Conservation (phyloP, 2,113 vertebrate genomes). For the Stegostoma tigrinum region DNA sequence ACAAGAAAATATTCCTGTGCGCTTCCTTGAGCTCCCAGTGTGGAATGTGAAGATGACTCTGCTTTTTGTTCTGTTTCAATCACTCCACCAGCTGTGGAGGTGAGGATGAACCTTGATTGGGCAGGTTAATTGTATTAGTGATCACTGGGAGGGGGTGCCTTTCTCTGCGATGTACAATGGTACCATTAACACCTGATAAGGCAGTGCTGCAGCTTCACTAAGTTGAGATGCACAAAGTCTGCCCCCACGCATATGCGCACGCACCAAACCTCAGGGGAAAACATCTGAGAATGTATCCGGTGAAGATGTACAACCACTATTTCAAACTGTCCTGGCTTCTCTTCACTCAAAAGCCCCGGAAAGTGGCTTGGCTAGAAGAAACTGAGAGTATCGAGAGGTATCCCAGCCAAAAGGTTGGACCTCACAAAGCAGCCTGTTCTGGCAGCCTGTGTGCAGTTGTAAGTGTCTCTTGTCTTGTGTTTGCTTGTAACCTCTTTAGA, state of each 20-base stretch:
- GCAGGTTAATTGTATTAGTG: conserved; percentile 11
- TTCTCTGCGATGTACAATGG: neutral
- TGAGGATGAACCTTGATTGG: neutral
- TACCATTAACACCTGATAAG: neutral
- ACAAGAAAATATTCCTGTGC: neutral
- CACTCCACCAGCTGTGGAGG: neutral
- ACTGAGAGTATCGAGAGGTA: neutral
- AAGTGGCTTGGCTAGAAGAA: neutral
- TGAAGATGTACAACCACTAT: neutral
- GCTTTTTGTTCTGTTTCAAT: neutral
- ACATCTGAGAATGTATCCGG: neutral
- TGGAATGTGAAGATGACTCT: neutral
- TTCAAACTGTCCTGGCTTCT: neutral
- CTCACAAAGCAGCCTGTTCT: neutral
- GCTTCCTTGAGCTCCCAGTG: neutral
- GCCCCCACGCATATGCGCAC: neutral
- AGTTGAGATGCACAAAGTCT: neutral
- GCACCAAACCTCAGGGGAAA: neutral
- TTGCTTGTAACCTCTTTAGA: neutral
- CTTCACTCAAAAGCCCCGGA: neutral
- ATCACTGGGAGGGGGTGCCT: neutral
- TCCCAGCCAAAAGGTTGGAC: neutral
- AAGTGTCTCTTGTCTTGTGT: neutral
- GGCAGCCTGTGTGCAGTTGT: neutral
- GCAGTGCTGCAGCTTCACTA: neutral